Base-by-base conservation (phyloP, 2,888 invertebrate species). In the Deladenus siricidicola region DNA sequence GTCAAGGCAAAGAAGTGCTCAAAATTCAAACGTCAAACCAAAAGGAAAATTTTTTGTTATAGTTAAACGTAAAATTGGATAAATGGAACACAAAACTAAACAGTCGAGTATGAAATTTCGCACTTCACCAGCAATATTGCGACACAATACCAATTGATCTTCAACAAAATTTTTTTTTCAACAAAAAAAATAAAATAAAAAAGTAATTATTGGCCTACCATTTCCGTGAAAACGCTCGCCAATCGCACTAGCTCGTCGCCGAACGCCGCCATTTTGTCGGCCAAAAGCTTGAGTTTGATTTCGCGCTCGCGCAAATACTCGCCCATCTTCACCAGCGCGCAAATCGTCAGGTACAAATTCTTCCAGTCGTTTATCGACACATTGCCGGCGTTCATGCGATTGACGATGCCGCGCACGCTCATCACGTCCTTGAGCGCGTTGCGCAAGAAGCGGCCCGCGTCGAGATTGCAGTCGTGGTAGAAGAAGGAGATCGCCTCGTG, bases 401-500 rank as follows among this genome's bases (percentile, higher is more conserved):
- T 54, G 14, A 70, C 39, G 49, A 69, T 60, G 30, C 59, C 52
- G 48, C 60, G 53, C 2, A 67, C 14, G 58, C 57, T 67, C 42
- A 59, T 56, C 24, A 73, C 56, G 28, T 66, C 58, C 21, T 64
- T 61, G 19, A 74, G 54, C 17, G 53, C 58, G 6, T 39, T 52
- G 19, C 62, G 84, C 45, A 87, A 81, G 70, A 84, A 85, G 66
- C 84, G 84, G 48, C 86, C 83, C 63, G 86, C 81, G 52, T 85
- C 84, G 54, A 83, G 83, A 76, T 86, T 86, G 49, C 83, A 82
- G 0, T 86, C 83, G 55, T 84, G 81, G 72, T 84, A 80, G 75
- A 87, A 87, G 80, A 85, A 89, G 14, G 84, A 83, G 10, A 90
- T 83, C 26, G 87, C 86, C 66, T 87, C 85, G 61, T 86, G 85